phyloP scores from a whole-genome alignment of 2,113 vertebrate species.

The Trematomus loennbergii region DNA sequence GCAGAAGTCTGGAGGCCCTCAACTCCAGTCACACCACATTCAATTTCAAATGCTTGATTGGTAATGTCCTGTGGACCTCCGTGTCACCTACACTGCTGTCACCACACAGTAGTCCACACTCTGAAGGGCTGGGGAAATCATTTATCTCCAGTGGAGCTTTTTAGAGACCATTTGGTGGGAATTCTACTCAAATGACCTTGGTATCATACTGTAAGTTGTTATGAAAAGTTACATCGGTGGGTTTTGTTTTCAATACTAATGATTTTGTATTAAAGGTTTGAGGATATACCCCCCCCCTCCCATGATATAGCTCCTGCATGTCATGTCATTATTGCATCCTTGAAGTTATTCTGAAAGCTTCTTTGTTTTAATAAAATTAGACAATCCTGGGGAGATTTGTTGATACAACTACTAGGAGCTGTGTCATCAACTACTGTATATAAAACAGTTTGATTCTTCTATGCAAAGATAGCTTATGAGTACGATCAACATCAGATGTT shows the following conservation, averaged over 20 bases:
- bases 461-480: too few relatives aligned
- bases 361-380: too few relatives aligned
- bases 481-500: too few relatives aligned
- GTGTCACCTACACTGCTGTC: conserved; percentile 9
- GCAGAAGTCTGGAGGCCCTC: conserved; percentile 21
- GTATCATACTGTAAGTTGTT: background rate
- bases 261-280: background rate
- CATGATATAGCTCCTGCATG: background rate
- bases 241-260: background rate
- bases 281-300: too few relatives aligned
- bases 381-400: too few relatives aligned
- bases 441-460: too few relatives aligned
- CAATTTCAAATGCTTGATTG: background rate
- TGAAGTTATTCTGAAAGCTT: too few relatives aligned
- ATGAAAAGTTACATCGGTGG: background rate
- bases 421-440: too few relatives aligned
- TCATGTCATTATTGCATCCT: background rate
- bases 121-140: conserved; percentile 14
- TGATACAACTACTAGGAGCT: too few relatives aligned
- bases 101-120: background rate
- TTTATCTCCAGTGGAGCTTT: background rate
- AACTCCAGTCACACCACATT: conserved; percentile 3
- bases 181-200: background rate
- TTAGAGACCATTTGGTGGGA: conserved; percentile 21
- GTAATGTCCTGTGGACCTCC: background rate